Evolutionary conservation across 2,797 vertebrate species (phyloP).

Genomic region (Smutsia gigantea): DNA sequence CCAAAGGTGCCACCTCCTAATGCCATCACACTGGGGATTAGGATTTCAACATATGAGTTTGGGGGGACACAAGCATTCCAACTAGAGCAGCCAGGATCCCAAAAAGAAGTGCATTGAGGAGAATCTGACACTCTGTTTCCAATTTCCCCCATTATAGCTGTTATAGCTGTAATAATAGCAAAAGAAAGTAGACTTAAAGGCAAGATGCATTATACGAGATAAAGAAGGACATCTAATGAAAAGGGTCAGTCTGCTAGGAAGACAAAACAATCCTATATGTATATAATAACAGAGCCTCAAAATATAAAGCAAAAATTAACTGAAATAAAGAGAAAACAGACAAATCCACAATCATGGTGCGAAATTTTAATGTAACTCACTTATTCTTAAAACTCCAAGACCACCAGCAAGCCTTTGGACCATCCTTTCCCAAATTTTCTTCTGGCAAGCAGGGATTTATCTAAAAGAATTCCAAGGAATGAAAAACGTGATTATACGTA

Average conservation of each 20-base stretch:
- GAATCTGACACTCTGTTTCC: neutral
- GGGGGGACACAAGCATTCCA: neutral
- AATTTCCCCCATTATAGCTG: neutral
- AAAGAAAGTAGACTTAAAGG: slow-evolving; percentile 29
- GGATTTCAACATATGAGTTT: neutral
- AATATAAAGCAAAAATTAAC: slow-evolving; percentile 26
- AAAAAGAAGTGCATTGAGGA: neutral
- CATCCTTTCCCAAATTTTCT: neutral
- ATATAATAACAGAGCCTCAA: neutral
- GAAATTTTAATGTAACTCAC: neutral
- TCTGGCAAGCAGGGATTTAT: slow-evolving; percentile 6
- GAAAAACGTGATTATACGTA: neutral
- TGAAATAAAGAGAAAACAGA: slow-evolving; percentile 56
- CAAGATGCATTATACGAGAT: neutral
- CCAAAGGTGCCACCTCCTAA: neutral
- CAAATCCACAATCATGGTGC: neutral
- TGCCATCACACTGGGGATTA: neutral
- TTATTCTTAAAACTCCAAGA: slow-evolving; percentile 22
- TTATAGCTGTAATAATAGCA: neutral
- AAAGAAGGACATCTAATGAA: slow-evolving; percentile 18
- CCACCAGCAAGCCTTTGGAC: neutral
- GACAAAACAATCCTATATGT: neutral
- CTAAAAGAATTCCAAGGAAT: neutral
- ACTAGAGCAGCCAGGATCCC: neutral
- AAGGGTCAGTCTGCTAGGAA: neutral